Conservation (phyloP, 2,888 invertebrate genomes). For the Cecidostiba fungosa region DNA sequence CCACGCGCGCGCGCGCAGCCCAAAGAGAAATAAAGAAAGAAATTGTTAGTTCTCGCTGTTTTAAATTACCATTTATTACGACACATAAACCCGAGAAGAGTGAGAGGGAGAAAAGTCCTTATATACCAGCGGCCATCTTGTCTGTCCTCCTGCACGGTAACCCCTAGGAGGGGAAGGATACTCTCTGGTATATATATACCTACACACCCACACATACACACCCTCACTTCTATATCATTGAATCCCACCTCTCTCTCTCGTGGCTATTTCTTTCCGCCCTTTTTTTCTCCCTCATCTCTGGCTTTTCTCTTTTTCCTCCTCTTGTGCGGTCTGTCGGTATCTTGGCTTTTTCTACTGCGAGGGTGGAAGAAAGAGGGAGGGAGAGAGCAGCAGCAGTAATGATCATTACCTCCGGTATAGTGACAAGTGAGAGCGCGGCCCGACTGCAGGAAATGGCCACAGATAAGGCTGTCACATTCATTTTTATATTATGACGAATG, state of each 20-base stretch:
- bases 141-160: conserved; percentile 65
- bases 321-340: conserved; percentile 46
- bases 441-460: conserved; percentile 77
- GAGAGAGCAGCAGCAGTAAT: conserved; percentile 71
- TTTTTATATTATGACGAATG: conserved; percentile 79
- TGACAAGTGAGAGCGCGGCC: conserved; percentile 77
- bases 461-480: conserved; percentile 79
- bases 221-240: conserved; percentile 61
- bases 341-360: conserved; percentile 64
- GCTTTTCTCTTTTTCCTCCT: conserved; percentile 46
- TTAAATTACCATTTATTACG: conserved; percentile 81
- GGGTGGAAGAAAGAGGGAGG: neutral
- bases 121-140: conserved; percentile 78
- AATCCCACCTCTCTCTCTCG: conserved; percentile 56
- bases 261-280: conserved; percentile 46
- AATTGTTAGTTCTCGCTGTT: conserved; percentile 81
- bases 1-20: conserved; percentile 54
- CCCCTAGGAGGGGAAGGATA: conserved; percentile 56
- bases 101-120: conserved; percentile 35
- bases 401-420: conserved; percentile 79
- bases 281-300: conserved; percentile 61
- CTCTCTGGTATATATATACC: neutral
- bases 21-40: conserved; percentile 78
- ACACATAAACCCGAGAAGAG: conserved; percentile 76
- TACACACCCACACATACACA: conserved; percentile 42